A percentile compares a stretch with the other conserved stretches of the same genome.
These are phyloP conservation scores for Petrolisthes cinctipes DNA, from an alignment of 2,888 invertebrate species.

Conservation along the genomic window DNA sequence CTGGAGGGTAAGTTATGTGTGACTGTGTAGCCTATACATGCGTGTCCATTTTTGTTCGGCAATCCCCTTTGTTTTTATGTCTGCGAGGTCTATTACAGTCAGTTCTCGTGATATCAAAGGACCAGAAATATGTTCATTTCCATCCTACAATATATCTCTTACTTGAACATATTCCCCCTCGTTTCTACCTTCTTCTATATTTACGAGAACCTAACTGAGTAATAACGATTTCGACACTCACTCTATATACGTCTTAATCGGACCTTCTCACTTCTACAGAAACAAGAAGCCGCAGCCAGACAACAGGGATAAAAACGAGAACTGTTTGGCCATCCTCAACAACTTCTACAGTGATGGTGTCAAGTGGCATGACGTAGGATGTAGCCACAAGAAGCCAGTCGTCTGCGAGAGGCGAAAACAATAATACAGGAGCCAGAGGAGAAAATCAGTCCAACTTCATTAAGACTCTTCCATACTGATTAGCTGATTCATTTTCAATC, in stretches of 20 bases:
- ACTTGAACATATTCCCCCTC: not conserved
- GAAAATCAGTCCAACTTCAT: no score
- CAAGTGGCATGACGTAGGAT: slow-evolving; percentile 87
- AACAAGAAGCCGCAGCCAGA: slow-evolving; percentile 61
- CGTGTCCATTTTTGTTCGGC: no score
- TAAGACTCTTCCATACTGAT: no score
- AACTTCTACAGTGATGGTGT: slow-evolving; percentile 94
- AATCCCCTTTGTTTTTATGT: no score
- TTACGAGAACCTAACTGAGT: not conserved
- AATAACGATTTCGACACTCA: no score
- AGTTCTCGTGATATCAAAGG: no score
- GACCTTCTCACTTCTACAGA: not conserved
- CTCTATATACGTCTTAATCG: not conserved
- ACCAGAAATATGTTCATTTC: not conserved
- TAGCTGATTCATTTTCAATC: no score
- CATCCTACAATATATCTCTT: not conserved
- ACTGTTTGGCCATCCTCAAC: slow-evolving; percentile 87
- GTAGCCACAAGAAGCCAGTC: slow-evolving; percentile 4
- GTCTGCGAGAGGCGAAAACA: slow-evolving; percentile 68
- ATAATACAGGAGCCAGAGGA: no score
- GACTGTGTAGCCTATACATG: no score
- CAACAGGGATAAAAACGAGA: slow-evolving; percentile 77
- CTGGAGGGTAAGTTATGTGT: slow-evolving; percentile 35
- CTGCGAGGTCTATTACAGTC: no score
- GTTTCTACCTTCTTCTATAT: not conserved